Percentiles rank a stretch among this genome's conserved stretches.
Conservation (phyloP, 1,140 invertebrate genomes). For the Olivierus martensii region DNA sequence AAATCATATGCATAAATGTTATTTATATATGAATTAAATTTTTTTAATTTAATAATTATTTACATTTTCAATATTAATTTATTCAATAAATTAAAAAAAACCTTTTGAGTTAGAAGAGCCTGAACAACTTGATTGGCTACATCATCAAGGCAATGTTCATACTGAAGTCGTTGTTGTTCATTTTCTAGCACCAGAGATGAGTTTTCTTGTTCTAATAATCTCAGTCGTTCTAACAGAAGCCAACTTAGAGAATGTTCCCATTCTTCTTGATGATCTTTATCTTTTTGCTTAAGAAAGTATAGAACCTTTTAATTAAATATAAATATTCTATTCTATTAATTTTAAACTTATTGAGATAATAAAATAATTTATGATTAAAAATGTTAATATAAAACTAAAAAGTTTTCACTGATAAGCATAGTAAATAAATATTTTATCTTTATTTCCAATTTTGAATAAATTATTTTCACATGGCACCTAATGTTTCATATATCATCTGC, state of each 20-base stretch:
- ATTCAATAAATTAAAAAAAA: constrained; percentile 26
- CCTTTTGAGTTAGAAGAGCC: constrained; percentile 67
- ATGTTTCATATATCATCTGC: too few species aligned
- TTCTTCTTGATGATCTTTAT: not conserved
- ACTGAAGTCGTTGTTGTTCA: constrained; percentile 47
- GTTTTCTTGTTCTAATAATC: constrained; percentile 39
- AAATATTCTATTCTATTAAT: too few species aligned
- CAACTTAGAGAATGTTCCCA: not conserved
- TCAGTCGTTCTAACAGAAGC: not conserved
- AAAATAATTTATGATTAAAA: too few species aligned
- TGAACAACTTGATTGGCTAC: constrained; percentile 64
- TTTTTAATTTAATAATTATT: not conserved
- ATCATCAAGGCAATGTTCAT: constrained; percentile 59
- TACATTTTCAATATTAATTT: not conserved
- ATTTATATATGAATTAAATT: not conserved
- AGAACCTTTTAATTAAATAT: too few species aligned
- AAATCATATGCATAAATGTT: too few species aligned
- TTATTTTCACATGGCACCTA: too few species aligned
- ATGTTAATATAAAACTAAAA: too few species aligned
- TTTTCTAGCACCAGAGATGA: constrained; percentile 46
- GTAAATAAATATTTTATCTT: too few species aligned
- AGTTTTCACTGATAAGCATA: too few species aligned
- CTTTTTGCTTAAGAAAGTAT: not conserved
- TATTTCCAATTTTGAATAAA: too few species aligned
- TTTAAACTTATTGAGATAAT: too few species aligned